Evolutionary conservation across 2,113 vertebrate species (phyloP).

Genomic region (Gallinago media): DNA sequence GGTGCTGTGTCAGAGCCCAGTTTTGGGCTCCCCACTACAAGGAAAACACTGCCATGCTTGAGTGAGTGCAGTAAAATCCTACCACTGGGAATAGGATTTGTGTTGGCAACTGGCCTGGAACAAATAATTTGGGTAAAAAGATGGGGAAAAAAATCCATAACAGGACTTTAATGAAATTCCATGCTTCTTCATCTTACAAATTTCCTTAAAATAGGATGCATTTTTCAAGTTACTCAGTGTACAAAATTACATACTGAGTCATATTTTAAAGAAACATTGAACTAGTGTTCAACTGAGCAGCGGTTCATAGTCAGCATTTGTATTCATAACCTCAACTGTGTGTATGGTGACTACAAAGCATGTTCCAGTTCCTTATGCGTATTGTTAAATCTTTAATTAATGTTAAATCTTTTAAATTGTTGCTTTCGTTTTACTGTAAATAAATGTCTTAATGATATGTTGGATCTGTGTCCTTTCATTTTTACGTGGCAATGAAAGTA

Average conservation of each 20-base stretch:
- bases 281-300: background rate
- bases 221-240: background rate
- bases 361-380: background rate
- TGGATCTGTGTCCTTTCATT: background rate
- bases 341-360: background rate
- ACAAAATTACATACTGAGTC: background rate
- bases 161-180: background rate
- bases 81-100: background rate
- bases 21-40: background rate
- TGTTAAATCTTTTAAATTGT: background rate
- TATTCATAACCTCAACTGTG: background rate
- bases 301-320: background rate
- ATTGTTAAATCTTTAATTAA: background rate
- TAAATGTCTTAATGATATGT: conserved; percentile 23
- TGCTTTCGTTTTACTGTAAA: conserved; percentile 44
- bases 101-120: background rate
- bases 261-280: background rate
- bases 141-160: background rate
- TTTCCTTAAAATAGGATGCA: background rate
- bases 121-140: background rate
- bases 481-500: background rate
- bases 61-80: background rate
- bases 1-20: background rate
- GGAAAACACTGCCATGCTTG: background rate
- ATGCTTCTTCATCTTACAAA: background rate